Conservation (phyloP, 2,113 vertebrate species). For the Psammodynastes pulverulentus region DNA sequence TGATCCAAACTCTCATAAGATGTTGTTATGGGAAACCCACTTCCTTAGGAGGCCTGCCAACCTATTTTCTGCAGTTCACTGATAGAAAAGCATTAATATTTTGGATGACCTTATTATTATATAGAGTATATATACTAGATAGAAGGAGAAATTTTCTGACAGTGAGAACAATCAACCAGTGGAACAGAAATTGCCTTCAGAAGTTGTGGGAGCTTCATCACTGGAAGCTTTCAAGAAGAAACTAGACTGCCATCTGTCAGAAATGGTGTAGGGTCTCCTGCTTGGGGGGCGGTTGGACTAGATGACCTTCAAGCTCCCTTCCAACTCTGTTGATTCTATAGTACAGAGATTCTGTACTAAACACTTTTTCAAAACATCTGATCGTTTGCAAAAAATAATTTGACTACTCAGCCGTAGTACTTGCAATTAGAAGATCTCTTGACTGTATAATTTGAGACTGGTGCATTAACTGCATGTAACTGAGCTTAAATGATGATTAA, state of each 20-base stretch:
- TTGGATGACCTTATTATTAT: background rate
- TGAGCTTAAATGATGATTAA: background rate
- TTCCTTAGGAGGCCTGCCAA: background rate
- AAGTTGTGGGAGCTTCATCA: too few species aligned
- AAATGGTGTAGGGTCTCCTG: too few species aligned
- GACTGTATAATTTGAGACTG: background rate
- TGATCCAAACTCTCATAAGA: background rate
- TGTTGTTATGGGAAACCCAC: background rate
- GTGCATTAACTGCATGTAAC: background rate
- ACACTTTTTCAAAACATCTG: background rate
- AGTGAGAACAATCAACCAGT: too few species aligned
- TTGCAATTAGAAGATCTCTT: background rate
- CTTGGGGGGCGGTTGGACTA: too few species aligned
- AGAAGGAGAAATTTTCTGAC: too few species aligned
- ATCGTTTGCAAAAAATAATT: background rate
- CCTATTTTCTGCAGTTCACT: background rate
- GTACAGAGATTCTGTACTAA: background rate
- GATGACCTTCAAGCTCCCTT: too few species aligned
- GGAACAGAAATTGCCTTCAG: too few species aligned
- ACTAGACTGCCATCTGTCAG: too few species aligned
- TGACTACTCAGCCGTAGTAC: background rate
- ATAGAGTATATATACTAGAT: too few species aligned
- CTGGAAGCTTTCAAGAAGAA: too few species aligned
- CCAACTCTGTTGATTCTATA: too few species aligned
- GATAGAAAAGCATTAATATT: background rate